A percentile compares a stretch with the other conserved stretches of the same genome.
phyloP scores from a whole-genome alignment of 2,888 invertebrate genomes.

The Thymelicus sylvestris region DNA sequence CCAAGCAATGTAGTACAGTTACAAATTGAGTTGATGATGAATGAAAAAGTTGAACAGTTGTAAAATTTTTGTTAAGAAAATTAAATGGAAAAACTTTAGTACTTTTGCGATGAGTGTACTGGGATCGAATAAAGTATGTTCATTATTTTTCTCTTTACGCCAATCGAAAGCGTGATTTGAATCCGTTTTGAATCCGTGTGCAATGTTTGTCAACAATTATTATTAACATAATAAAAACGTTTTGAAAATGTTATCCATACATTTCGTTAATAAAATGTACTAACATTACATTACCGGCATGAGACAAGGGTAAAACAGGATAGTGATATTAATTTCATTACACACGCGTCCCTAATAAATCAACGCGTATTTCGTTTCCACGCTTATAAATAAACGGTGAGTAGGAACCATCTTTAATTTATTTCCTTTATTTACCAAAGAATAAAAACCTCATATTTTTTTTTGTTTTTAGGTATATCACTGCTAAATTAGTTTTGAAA shows the following conservation, averaged over 20 bases:
- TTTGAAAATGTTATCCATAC: background rate
- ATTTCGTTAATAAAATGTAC: background rate
- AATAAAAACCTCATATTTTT: background rate
- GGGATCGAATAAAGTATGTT: constrained; percentile 23
- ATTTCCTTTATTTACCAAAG: background rate
- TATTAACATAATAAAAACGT: no score
- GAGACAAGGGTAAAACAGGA: constrained; percentile 3
- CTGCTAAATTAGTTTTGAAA: no score
- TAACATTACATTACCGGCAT: background rate
- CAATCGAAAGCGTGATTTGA: constrained; percentile 27
- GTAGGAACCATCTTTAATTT: background rate
- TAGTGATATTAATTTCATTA: constrained; percentile 1
- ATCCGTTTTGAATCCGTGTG: constrained; percentile 14
- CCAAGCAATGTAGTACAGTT: no score
- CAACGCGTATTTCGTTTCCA: background rate
- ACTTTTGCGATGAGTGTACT: constrained; percentile 25
- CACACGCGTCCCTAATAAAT: background rate
- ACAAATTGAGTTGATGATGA: no score
- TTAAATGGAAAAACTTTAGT: constrained; percentile 7
- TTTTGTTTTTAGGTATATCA: no score
- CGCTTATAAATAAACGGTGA: background rate
- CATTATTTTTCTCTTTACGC: constrained; percentile 34
- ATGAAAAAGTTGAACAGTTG: background rate
- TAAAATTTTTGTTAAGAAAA: constrained; percentile 19
- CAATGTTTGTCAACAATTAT: no score